phyloP scores from a whole-genome alignment of 2,113 vertebrate genomes.

The Benitochromis conjunctus region DNA sequence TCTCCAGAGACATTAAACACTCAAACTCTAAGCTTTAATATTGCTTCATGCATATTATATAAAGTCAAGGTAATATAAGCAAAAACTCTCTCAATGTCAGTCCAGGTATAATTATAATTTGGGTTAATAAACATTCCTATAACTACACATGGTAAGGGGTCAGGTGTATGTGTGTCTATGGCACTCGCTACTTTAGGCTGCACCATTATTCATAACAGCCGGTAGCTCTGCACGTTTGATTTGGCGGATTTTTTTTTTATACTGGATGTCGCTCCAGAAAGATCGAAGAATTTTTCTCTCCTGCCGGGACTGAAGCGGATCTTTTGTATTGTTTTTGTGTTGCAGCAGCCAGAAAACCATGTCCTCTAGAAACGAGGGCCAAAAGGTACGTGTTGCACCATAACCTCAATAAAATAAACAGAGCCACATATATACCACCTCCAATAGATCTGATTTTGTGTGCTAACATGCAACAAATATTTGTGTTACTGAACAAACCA shows the following conservation, averaged over 20 bases:
- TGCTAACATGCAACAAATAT: background rate
- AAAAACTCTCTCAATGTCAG: background rate
- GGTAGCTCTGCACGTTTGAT: background rate
- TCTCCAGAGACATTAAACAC: slow-evolving; percentile 18
- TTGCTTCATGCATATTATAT: background rate
- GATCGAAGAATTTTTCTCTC: background rate
- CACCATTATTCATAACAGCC: background rate
- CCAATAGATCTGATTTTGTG: background rate
- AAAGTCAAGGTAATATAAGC: background rate
- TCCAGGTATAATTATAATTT: background rate
- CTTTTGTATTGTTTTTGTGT: background rate
- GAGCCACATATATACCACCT: background rate
- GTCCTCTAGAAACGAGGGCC: background rate
- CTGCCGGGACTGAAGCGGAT: fast-evolving
- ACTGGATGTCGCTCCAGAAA: background rate
- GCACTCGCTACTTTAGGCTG: background rate
- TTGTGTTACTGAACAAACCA: background rate
- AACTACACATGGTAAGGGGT: background rate
- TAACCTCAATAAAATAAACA: background rate
- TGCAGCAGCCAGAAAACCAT: background rate
- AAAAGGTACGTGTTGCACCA: background rate
- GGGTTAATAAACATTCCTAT: background rate
- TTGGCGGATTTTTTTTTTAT: background rate
- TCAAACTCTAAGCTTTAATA: background rate
- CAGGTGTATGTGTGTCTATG: background rate